Base-by-base conservation (phyloP, 2,797 vertebrate species). In the Sebastolobus altivelis region DNA sequence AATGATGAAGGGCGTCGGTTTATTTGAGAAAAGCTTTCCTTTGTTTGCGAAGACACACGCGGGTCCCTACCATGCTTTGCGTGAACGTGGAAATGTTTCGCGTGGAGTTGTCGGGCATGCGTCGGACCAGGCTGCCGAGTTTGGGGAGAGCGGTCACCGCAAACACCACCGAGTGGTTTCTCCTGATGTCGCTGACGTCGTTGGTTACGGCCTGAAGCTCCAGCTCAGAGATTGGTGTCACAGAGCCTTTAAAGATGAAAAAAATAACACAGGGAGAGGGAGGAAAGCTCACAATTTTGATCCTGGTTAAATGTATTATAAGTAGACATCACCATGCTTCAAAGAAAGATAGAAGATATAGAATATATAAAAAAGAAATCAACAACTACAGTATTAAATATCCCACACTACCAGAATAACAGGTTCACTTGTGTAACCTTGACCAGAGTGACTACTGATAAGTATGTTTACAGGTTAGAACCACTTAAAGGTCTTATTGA, bases 151-250 rank as follows among this genome's bases (percentile, higher is more conserved):
- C 77, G 6, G 95, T 85, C 71, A 97, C 84, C 0, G 80, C 86
- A 75, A 96, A 98, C 62, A 92, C 91, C 85, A 98, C 75, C 12
- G 94, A 95, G 80, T 94, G 96, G 91, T 96, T 97, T 88, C 92
- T 93, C 74, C 75, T 78, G 49, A 72, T 84, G 52, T 92, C 85
- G 29, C 82, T 90, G 67, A 88, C 68, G 67, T 97, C 95, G 75
- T 94, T 98, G 80, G 96, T 97, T 78, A 96, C 88, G 38, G 95
- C 96, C 93, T 94, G 95, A 89, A 99, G 95, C 83, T 96, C 85
- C 78, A 85, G 79, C 12, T 85, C 88, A 54, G 96, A 94, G 93
- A 98, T 95, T 13, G 93, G 54, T 35, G 96, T 97, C 68, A 87
- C 87, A 16, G 96, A 97, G 77, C 97, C 97, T 98, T 89, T 73